These are phyloP conservation scores for Prunella fulvescens DNA, from an alignment of 2,113 vertebrate species.

Conservation along the genomic window DNA sequence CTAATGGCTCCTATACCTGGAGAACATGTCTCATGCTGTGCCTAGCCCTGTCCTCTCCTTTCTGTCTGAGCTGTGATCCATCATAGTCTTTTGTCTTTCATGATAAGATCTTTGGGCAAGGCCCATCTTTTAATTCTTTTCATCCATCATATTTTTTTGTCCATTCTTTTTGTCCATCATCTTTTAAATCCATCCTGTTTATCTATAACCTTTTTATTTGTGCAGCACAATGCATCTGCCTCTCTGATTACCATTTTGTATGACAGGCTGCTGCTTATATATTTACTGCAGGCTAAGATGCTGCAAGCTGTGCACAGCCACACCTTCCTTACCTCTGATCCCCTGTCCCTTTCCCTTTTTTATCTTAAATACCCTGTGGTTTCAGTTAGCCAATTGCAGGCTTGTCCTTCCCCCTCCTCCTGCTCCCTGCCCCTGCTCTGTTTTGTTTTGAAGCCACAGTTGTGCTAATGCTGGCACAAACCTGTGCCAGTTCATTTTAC, in stretches of 20 bases:
- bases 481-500: slow-evolving; percentile 9
- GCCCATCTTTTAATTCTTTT: not conserved
- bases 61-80: not conserved
- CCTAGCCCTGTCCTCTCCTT: not conserved
- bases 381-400: not conserved
- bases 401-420: not conserved
- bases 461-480: slow-evolving; percentile 10
- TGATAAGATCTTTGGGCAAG: not conserved
- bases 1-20: not conserved
- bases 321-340: not conserved
- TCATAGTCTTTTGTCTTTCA: not conserved
- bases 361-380: not conserved
- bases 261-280: not conserved
- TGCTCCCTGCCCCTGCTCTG: not conserved
- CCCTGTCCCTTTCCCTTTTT: not conserved
- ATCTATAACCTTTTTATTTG: not conserved
- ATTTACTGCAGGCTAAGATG: not conserved
- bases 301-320: not conserved
- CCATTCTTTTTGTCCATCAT: not conserved
- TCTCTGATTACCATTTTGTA: not conserved
- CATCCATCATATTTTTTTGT: not conserved
- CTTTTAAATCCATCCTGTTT: not conserved
- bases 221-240: not conserved
- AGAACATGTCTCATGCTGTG: not conserved
- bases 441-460: slow-evolving; percentile 10